Base-by-base conservation (phyloP, 2,113 vertebrate species). In the Bubalus kerabau region DNA sequence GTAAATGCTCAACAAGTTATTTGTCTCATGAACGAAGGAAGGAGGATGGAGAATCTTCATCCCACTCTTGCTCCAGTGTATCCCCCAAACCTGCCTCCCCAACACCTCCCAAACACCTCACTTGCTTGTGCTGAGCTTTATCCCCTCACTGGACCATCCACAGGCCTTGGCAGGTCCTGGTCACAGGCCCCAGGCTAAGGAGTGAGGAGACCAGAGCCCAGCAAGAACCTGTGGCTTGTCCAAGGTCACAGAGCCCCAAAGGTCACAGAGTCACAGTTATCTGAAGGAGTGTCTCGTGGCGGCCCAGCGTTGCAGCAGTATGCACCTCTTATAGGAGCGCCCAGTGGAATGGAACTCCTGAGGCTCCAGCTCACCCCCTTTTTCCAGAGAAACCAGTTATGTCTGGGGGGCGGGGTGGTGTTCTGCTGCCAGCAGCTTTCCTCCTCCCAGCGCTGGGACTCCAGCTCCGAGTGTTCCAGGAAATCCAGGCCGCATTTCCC, bases 401-500 rank as follows among this genome's bases (percentile, higher is more conserved):
- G 36, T 1, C 14, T 74, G 74, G 16, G n/a, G 24, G 40, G 15
- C 0, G 2, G 89, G 57, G 11, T 19, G 28, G 9, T 24, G n/a
- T 67, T 92, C 21, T 9, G 80, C 80, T 43, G 36, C 92, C 56
- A 87, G 84, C 30, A 84, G 90, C 94, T 93, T 56, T n/a, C 96
- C 95, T 97, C 88, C 94, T 94, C 93, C 96, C 67, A 57, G 90
- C 2, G 1, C 89, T 82, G 78, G 60, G 80, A 94, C 96, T 97
- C 95, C 97, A 57, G 92, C 46, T 98, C 97, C 88, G 3, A 1
- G 2, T 89, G 97, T 98, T 98, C 96, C 98, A 98, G 98, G 98
- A 98, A 98, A 98, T 98, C 95, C 98, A 98, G 98, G 83, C 97
- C 78, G 10, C 89, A 76, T 97, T 98, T 98, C 98, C 98, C 98